Conservation (phyloP, 2,888 invertebrate genomes). For the Diadegma fenestrale region DNA sequence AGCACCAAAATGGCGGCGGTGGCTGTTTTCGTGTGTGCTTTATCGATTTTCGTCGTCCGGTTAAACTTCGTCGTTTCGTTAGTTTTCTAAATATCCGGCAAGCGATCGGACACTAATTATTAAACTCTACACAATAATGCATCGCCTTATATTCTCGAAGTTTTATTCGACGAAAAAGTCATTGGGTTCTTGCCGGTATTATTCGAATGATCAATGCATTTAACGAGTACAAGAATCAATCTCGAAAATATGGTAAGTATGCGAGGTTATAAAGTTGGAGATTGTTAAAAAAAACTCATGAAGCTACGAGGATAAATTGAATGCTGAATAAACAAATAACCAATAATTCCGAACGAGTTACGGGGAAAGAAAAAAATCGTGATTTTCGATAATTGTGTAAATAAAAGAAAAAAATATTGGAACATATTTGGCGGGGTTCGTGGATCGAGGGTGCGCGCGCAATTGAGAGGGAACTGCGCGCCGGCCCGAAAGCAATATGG, state of each 20-base stretch:
- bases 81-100: background rate
- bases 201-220: conserved; percentile 15
- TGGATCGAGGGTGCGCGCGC: conserved; percentile 57
- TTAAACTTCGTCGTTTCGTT: conserved; percentile 16
- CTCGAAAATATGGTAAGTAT: conserved; percentile 17
- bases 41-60: conserved; percentile 54
- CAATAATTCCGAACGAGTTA: background rate
- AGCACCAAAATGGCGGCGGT: conserved; percentile 7
- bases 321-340: background rate
- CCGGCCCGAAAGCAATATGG: conserved; percentile 24
- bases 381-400: background rate
- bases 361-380: background rate
- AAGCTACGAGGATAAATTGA: background rate
- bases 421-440: conserved; percentile 46
- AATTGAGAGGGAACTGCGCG: conserved; percentile 42
- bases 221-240: conserved; percentile 16
- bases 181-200: conserved; percentile 18
- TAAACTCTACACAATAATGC: background rate
- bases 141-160: background rate
- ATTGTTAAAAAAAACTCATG: background rate
- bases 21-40: conserved; percentile 18
- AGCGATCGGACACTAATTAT: background rate
- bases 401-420: conserved; percentile 22
- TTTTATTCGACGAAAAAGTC: background rate
- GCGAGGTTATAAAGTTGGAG: conserved; percentile 14